Percentiles rank a stretch among this genome's conserved stretches.
Conservation (phyloP, 2,113 vertebrate species). For the Gopherus evgoodei region DNA sequence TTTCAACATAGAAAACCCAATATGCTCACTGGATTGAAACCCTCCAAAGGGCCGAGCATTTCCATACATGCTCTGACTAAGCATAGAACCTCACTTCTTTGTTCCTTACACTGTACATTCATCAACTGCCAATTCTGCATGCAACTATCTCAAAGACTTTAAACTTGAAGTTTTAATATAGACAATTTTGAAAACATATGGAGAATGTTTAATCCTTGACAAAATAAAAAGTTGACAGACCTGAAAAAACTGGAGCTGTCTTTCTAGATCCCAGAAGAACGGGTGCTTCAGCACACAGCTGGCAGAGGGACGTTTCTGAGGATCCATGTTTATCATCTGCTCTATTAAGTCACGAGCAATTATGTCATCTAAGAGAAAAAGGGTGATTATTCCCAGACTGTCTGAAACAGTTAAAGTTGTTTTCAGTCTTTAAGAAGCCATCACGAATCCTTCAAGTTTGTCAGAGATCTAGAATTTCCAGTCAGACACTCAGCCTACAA, state of each 20-base stretch:
- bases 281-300: conserved; percentile 93
- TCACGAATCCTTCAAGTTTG: not conserved
- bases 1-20: not conserved
- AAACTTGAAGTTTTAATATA: not conserved
- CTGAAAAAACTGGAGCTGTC: conserved; percentile 98
- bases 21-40: not conserved
- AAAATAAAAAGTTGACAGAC: conserved; percentile 70
- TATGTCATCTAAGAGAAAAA: conserved; percentile 83
- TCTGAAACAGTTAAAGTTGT: not conserved
- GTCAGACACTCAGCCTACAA: not conserved
- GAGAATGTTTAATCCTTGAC: not conserved
- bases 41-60: not conserved
- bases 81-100: not conserved
- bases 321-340: conserved; percentile 93
- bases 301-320: conserved; percentile 89
- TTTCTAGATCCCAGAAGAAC: conserved; percentile 97
- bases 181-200: not conserved
- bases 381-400: not conserved
- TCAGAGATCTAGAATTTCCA: not conserved
- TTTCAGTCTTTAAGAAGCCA: not conserved
- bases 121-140: not conserved
- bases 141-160: not conserved
- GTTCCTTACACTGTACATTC: not conserved
- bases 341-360: conserved; percentile 91
- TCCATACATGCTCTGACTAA: not conserved